These are phyloP conservation scores for Strongylocentrotus purpuratus DNA, from an alignment of 35 echinoderm and acorn worm species.

Conservation along the genomic window DNA sequence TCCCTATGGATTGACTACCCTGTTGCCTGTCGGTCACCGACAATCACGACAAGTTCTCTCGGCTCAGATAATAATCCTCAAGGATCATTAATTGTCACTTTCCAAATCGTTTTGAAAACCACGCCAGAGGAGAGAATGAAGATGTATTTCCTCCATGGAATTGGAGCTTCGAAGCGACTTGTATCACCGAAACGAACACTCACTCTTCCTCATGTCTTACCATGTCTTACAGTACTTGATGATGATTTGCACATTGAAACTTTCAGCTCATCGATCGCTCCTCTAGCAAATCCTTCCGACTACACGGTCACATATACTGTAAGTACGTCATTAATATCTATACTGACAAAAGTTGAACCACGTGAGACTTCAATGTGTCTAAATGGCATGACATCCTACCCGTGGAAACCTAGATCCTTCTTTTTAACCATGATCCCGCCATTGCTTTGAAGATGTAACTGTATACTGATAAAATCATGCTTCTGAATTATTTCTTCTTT, in stretches of 20 bases:
- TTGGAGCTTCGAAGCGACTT: neutral
- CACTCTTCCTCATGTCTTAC: neutral
- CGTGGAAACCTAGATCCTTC: neutral
- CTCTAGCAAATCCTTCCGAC: neutral
- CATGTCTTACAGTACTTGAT: neutral
- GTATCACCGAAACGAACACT: neutral
- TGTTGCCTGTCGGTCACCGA: neutral
- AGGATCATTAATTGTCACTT: conserved; percentile 18
- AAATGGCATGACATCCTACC: neutral
- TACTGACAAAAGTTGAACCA: neutral
- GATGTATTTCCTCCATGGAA: neutral
- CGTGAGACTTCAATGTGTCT: neutral
- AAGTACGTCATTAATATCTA: neutral
- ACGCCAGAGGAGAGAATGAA: neutral
- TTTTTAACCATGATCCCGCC: neutral
- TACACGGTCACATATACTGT: neutral
- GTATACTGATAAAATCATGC: neutral
- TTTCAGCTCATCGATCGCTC: neutral
- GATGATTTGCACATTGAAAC: neutral
- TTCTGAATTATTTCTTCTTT: neutral
- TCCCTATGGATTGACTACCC: neutral
- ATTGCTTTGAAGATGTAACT: neutral
- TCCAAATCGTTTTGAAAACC: neutral
- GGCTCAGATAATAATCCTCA: neutral
- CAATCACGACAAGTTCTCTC: neutral